phyloP scores from a whole-genome alignment of 2,113 vertebrate species.

The Prolemur simus region DNA sequence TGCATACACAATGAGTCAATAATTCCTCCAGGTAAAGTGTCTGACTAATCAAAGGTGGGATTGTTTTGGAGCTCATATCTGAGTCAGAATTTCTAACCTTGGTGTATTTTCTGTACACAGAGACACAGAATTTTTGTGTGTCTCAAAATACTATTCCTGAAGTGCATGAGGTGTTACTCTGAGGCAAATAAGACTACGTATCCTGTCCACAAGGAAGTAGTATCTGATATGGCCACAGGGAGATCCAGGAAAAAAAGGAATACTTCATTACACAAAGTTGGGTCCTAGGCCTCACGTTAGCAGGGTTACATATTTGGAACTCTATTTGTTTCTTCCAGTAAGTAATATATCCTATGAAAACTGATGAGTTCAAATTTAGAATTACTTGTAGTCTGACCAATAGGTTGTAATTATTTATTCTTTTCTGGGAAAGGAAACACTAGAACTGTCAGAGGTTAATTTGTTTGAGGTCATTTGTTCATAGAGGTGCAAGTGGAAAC shows the following conservation, averaged over 20 bases:
- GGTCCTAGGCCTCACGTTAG: neutral
- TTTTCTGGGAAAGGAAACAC: neutral
- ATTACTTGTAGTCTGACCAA: constrained; percentile 5
- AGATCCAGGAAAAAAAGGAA: neutral
- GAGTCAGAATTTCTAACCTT: neutral
- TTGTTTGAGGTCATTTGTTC: neutral
- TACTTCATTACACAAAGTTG: neutral
- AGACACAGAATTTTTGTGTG: neutral
- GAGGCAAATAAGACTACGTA: neutral
- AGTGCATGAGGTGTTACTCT: neutral
- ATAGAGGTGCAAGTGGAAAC: neutral
- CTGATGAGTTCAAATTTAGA: neutral
- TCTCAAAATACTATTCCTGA: neutral
- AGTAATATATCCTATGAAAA: neutral
- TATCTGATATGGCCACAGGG: neutral
- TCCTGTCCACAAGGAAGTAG: neutral
- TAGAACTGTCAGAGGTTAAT: constrained; percentile 8
- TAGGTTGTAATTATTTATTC: neutral
- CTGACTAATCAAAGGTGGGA: neutral
- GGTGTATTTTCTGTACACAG: neutral
- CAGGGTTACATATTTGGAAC: neutral
- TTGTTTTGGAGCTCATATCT: neutral
- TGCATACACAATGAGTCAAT: neutral
- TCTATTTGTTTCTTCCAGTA: neutral
- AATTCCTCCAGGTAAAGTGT: neutral